Conservation (phyloP, 2,113 vertebrate genomes). For the Vidua macroura region DNA sequence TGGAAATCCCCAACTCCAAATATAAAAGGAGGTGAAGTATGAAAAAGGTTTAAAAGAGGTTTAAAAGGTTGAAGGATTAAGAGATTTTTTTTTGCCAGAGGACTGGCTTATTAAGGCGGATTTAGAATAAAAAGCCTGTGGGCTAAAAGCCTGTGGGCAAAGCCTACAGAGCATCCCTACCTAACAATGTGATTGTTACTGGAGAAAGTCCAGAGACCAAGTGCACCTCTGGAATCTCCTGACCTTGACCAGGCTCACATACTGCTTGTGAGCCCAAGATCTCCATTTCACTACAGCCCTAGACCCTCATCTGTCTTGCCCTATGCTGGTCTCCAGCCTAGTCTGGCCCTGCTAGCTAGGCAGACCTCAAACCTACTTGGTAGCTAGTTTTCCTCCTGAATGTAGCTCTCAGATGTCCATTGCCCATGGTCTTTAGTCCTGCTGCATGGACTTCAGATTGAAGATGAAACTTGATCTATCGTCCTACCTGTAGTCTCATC, state of each 20-base stretch:
- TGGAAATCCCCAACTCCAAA: neutral
- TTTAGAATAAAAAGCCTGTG: neutral
- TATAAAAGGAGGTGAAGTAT: neutral
- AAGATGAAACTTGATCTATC: neutral
- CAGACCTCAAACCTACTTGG: neutral
- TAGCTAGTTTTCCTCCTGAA: neutral
- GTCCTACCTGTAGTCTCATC: neutral
- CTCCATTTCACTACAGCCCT: neutral
- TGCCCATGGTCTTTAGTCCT: neutral
- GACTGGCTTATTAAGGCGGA: neutral
- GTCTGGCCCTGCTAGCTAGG: neutral
- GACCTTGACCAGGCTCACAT: neutral
- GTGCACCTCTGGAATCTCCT: neutral
- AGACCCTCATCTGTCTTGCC: neutral
- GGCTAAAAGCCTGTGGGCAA: neutral
- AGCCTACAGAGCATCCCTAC: neutral
- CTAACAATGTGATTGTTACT: neutral
- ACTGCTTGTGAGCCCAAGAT: accelerated
- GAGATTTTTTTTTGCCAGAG: neutral
- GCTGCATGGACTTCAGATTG: neutral
- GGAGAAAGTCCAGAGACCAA: neutral
- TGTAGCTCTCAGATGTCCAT: neutral
- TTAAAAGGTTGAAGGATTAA: neutral
- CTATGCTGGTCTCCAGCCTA: neutral
- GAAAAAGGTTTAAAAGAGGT: neutral